Base-by-base conservation (phyloP, 2,888 invertebrate genomes). In the Agrilus mali region DNA sequence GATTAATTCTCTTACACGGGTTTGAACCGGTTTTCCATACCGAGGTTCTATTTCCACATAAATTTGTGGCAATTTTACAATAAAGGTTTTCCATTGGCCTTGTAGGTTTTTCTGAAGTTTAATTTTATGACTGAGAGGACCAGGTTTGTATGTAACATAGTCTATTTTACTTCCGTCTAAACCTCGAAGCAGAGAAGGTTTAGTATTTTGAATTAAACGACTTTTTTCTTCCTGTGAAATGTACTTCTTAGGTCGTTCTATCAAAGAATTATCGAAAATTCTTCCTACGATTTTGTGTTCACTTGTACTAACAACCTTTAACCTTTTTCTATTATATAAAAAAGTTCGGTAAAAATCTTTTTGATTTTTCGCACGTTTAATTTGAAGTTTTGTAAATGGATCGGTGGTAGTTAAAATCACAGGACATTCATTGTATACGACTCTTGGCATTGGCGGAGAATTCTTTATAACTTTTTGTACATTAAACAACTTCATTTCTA, bases 41-140 rank as follows among this genome's bases (percentile, higher is more conserved):
- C 61, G 53, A 8, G 78, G 73, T 45, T 59, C 59, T 14, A 78
- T 58, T 48, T 72, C 67, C 37, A 77, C 57, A 12, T 60, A 66
- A 33, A 73, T 60, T 56, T 65, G 66, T n/a, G 77, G 77, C 36
- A 77, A 60, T 43, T 63, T 59, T 35, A 70, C 61, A 40, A 74
- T 50, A 52, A 71, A 64, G 27, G 68, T 66, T 43, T 65, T 57
- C 52, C 74, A 74, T 48, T 69, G 59, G 34, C 67, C 62, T 51
- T 63, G 61, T 52, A 66, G 67, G 48, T 65, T 60, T 22, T 72
- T 68, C 47, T 65, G 72, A 20, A 75, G 60, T 41, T 56, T 44
- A 39, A 55, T 59, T 60, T 77, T 77, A 54, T 64, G 71, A 41
- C 64, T 60, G 37, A 78, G 58, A 4, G 78, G 78, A 0, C 77